These are phyloP conservation scores for Desmophyllum pertusum DNA, from an alignment of 92 coral and sea anemone genomes.

Conservation along the genomic window DNA sequence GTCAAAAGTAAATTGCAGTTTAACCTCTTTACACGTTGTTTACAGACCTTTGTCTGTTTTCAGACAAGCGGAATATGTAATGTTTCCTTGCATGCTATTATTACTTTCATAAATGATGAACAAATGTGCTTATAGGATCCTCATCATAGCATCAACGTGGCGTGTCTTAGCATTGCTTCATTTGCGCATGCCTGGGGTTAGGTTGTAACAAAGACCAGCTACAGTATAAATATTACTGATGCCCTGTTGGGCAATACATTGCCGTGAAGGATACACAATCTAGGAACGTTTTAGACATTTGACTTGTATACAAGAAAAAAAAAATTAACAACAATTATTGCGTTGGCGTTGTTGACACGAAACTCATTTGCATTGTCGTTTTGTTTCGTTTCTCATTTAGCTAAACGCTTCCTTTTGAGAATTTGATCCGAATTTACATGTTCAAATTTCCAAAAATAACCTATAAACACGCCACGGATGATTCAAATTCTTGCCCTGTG, in stretches of 20 bases:
- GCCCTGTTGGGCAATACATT: constrained; percentile 8
- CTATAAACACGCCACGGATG: constrained; percentile 33
- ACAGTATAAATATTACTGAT: constrained; percentile 1
- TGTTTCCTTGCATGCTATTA: background rate
- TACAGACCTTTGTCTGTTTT: background rate
- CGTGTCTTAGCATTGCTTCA: background rate
- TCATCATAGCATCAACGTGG: too few relatives aligned
- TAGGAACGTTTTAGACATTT: background rate
- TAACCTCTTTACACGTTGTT: background rate
- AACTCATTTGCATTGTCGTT: background rate
- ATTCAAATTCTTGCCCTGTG: constrained; percentile 18
- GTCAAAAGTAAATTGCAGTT: background rate
- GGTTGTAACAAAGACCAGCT: background rate
- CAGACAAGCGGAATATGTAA: background rate
- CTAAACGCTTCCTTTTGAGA: constrained; percentile 12
- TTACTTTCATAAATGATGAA: background rate
- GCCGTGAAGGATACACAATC: background rate
- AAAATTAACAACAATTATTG: background rate
- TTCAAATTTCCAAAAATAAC: constrained; percentile 8
- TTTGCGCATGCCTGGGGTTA: constrained; percentile 14
- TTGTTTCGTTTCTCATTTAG: too few relatives aligned
- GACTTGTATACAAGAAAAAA: background rate
- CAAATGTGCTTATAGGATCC: too few relatives aligned
- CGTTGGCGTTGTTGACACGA: constrained; percentile 8
- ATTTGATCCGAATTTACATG: constrained; percentile 38